These are phyloP conservation scores for Sepiola atlantica DNA, from an alignment of 2,888 invertebrate genomes.

Conservation along the genomic window DNA sequence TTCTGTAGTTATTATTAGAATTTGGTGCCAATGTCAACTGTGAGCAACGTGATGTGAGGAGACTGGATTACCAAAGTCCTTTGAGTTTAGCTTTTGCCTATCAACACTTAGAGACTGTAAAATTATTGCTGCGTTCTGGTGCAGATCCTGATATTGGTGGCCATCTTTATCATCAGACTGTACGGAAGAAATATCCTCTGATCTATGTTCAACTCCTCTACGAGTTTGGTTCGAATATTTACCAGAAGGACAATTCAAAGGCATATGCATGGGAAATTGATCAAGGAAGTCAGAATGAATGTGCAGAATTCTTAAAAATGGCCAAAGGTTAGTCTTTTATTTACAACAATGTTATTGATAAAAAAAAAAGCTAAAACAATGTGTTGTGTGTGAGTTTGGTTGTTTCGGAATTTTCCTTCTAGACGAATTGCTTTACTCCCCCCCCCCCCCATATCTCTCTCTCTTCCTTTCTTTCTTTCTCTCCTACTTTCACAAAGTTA, in stretches of 20 bases:
- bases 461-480: too few species aligned
- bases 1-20: conserved; percentile 54
- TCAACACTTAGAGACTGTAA: conserved; percentile 53
- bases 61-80: conserved; percentile 52
- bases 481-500: too few species aligned
- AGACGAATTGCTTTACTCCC: too few species aligned
- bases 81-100: conserved; percentile 55
- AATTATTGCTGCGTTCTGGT: conserved; percentile 51
- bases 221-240: conserved; percentile 52
- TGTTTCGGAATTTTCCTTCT: too few species aligned
- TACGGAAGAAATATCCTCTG: conserved; percentile 50
- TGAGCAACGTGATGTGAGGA: conserved; percentile 45
- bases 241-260: conserved; percentile 49
- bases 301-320: conserved; percentile 14
- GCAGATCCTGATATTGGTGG: conserved; percentile 50
- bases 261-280: conserved; percentile 48
- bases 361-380: too few species aligned
- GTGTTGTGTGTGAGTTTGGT: too few species aligned
- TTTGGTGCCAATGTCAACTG: conserved; percentile 54
- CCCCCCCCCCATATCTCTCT: too few species aligned
- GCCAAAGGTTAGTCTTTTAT: conserved; percentile 3
- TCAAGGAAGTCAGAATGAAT: neutral
- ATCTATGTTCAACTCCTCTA: conserved; percentile 51
- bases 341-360: neutral
- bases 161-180: conserved; percentile 53